phyloP scores from a whole-genome alignment of 2,888 invertebrate species.

The Bellardia bayeri region DNA sequence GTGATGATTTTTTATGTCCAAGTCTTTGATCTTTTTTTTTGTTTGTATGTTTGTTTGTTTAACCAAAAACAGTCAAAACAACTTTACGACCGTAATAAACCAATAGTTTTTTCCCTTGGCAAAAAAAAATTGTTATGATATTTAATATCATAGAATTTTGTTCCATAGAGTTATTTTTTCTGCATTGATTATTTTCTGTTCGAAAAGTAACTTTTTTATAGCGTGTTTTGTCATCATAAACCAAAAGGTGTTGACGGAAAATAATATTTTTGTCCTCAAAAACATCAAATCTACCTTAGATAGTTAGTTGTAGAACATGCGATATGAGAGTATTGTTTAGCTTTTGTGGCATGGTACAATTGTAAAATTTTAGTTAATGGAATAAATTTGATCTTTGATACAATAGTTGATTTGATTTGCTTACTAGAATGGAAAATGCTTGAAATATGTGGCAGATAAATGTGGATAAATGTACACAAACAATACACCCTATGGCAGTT shows the following conservation, averaged over 20 bases:
- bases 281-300: slow-evolving; percentile 41
- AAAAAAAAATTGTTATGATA: neutral
- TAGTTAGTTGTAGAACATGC: slow-evolving; percentile 53
- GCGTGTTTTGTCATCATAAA: slow-evolving; percentile 66
- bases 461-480: neutral
- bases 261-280: slow-evolving; percentile 71
- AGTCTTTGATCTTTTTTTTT: slow-evolving; percentile 61
- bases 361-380: neutral
- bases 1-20: slow-evolving; percentile 50
- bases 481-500: neutral
- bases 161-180: neutral
- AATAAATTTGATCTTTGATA: slow-evolving; percentile 46
- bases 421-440: slow-evolving; percentile 16
- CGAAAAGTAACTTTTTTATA: slow-evolving; percentile 12
- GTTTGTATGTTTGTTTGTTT: neutral
- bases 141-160: neutral
- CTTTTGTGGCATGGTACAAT: neutral
- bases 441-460: neutral
- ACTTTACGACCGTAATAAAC: slow-evolving; percentile 54
- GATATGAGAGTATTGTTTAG: slow-evolving; percentile 1
- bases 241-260: slow-evolving; percentile 71
- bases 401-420: slow-evolving; percentile 32
- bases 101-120: slow-evolving; percentile 23
- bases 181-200: neutral
- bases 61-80: slow-evolving; percentile 44